Base-by-base conservation (phyloP, 2,797 vertebrate genomes). In the Gouania willdenowi region DNA sequence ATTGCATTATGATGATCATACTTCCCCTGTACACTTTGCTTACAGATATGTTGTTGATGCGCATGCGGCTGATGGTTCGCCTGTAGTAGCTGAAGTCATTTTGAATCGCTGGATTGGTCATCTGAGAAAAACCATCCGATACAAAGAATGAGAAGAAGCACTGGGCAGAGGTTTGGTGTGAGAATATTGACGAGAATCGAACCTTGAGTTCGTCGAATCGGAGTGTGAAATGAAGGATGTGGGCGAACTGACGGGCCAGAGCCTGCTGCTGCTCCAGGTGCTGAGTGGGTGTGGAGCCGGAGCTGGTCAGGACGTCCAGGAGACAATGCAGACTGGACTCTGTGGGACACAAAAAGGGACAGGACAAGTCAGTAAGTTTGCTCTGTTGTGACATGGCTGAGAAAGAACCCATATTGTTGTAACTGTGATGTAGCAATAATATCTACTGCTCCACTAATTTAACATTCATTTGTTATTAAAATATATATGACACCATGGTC, bases 211-310 rank as follows among this genome's bases (percentile, higher is more conserved):
- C 96, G 30, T 98, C 96, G 29, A 98, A 98, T 1, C 94, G 91
- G 75, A 98, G 91, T 5, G 95, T 98, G 64, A 98, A 98, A 77
- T 98, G 94, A 64, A 98, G 87, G 57, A 98, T 98, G 87, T 97
- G 93, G 14, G 95, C 95, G 25, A 98, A 97, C 86, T 98, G 96
- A 16, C 94, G 92, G n/a, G 96, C 94, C 71, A 98, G 90, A 62
- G 96, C 94, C 89, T 98, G 96, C 86, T 98, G 94, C 84, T 94
- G 92, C 92, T 98, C 96, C 85, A 98, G 90, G 37, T 98, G 96
- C 59, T 98, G 95, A 0, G 94, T 98, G 3, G 96, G 94, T 32
- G 90, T 90, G 3, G 92, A 92, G 0, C 88, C 88, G 0, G 91
- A 83, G 48, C 88, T 91, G 0, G 93, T 96, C 70, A 98, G 79